Percentiles rank a stretch among this genome's conserved stretches.
phyloP scores from a whole-genome alignment of 1,140 invertebrate species.

The Venustaconcha ellipsiformis region DNA sequence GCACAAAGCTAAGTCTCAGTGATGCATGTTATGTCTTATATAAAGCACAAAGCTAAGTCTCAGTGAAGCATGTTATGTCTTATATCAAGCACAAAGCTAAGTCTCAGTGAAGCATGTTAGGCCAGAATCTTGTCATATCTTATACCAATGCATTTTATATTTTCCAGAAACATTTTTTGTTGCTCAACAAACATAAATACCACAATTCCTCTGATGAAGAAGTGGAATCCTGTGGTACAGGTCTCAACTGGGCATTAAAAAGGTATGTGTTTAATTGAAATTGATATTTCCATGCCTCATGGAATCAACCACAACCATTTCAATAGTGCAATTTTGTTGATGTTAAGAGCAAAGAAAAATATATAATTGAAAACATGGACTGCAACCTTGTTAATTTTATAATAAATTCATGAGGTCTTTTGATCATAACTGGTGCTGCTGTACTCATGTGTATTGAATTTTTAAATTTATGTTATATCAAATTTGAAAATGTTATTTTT shows the following conservation, averaged over 20 bases:
- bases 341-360: neutral
- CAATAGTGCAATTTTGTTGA: too few species aligned
- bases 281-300: slow-evolving; percentile 26
- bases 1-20: too few species aligned
- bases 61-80: too few species aligned
- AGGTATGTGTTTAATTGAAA: slow-evolving; percentile 20
- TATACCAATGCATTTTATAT: neutral
- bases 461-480: neutral
- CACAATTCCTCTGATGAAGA: slow-evolving; percentile 23
- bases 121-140: neutral
- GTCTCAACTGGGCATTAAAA: slow-evolving; percentile 34
- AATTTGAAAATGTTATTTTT: too few species aligned
- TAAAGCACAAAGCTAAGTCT: too few species aligned
- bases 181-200: slow-evolving; percentile 28
- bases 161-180: slow-evolving; percentile 39
- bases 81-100: neutral
- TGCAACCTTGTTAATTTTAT: too few species aligned
- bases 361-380: neutral
- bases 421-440: neutral
- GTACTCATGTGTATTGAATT: neutral
- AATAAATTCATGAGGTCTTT: neutral
- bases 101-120: neutral
- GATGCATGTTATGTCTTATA: too few species aligned
- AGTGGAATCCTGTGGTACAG: slow-evolving; percentile 4
- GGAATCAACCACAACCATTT: slow-evolving; percentile 1